Base-by-base conservation (phyloP, 2,888 invertebrate genomes). In the Parelbella ahira region DNA sequence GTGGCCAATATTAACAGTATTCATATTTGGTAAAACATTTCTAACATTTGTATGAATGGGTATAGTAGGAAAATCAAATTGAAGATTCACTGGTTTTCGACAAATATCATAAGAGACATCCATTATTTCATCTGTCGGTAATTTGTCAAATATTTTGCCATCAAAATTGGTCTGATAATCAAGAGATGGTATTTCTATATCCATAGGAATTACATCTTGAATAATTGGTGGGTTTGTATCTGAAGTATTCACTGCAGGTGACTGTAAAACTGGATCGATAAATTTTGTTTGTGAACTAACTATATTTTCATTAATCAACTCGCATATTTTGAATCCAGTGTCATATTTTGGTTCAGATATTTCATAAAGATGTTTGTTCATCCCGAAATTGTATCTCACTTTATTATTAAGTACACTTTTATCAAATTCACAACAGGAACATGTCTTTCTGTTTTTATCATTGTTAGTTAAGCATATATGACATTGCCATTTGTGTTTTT, bases 1-100 rank as follows among this genome's bases (percentile, higher is more conserved):
- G n/a, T n/a, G n/a, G 1, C 74, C 72, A 7, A 72, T 54, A 33
- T 56, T 56, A 30, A 73, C n/a, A n/a, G n/a, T n/a, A n/a, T n/a
- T n/a, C n/a, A n/a, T n/a, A n/a, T n/a, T n/a, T n/a, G n/a, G n/a
- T n/a, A n/a, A n/a, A n/a, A n/a, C n/a, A n/a, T n/a, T n/a, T n/a
- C n/a, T n/a, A n/a, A n/a, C n/a, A n/a, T n/a, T n/a, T n/a, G n/a
- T n/a, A n/a, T n/a, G n/a, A n/a, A n/a, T n/a, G n/a, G n/a, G n/a
- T n/a, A n/a, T n/a, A n/a, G 11, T 4, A 1, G 34, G 15, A 3
- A 15, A 20, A 37, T 15, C 11, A 1, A 8, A 11, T 7, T 13
- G 1, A 4, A 5, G n/a, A 18, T 5, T 8, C 11, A 27, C 1
- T 37, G 19, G 21, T 21, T 13, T 10, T n/a, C n/a, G n/a, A 13